Base-by-base conservation (phyloP, 2,113 vertebrate genomes). In the Potamarius usumacintae region DNA sequence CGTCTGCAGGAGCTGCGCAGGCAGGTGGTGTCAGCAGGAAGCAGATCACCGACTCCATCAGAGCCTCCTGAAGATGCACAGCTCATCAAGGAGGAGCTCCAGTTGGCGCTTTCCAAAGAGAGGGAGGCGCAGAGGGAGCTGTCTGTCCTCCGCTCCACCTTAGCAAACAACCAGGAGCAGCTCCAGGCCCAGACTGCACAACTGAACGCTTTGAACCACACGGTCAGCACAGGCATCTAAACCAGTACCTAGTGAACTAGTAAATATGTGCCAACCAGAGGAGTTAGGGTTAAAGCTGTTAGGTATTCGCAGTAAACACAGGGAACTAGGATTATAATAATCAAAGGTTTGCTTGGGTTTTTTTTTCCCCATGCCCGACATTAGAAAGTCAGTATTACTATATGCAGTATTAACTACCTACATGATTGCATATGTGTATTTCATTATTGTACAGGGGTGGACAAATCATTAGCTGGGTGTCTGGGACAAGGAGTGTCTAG, bases 51-150 rank as follows among this genome's bases (percentile, higher is more conserved):
- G 34, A 83, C 42, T 52, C 18, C 15, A 12, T 25, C 58, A 65
- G 71, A 90, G 30, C 34, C 11, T 14, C 7, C 67, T 9, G 71
- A 48, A n/a, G 88, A 88, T 25, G 15, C n/a, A 34, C 94, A 93
- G 89, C 92, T 89, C 78, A 87, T 95, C 83, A 95, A 94, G 92
- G 97, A 98, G 76, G 97, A 99, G 83, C 95, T 99, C 67, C 92
- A 92, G 58, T 91, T 98, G 86, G 94, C 96, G 89, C 91, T 92
- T 12, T 96, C 92, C 93, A 97, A 96, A 87, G 96, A 97, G 91
- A 95, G 94, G 89, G 97, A 97, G 92, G 95, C 92, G 91, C 95
- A 95, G 95, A 96, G 97, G 90, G 96, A 97, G 89, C 94, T 97
- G 25, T 84, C 93, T 76, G 92, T 94, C 67, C 93, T 97, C 0